Percentiles rank a stretch among this genome's conserved stretches.
Evolutionary conservation across 2,888 invertebrate species (phyloP).

Genomic region (Hofmannophila pseudospretella): DNA sequence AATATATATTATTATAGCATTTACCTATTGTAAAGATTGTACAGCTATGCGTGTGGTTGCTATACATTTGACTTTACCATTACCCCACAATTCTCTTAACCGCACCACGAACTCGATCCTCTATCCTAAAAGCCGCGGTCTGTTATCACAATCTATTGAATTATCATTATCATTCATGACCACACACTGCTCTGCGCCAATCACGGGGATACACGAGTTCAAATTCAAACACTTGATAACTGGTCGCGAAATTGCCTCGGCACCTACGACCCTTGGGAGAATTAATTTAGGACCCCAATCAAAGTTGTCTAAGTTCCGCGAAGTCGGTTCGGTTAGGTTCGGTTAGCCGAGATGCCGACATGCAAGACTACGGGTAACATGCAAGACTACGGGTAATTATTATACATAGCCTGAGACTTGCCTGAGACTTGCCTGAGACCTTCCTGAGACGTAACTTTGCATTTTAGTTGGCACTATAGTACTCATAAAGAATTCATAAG

Average conservation of each 20-base stretch:
- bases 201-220: slow-evolving; percentile 24
- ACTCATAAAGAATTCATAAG: too few species aligned
- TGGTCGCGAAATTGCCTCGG: slow-evolving; percentile 47
- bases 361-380: background rate
- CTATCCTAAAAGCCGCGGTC: slow-evolving; percentile 8
- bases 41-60: too few species aligned
- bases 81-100: too few species aligned
- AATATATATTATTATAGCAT: too few species aligned
- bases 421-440: too few species aligned
- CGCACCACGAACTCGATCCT: slow-evolving; percentile 6
- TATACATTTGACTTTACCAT: too few species aligned
- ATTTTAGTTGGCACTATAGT: too few species aligned
- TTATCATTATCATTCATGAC: slow-evolving; percentile 12
- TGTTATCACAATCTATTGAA: slow-evolving; percentile 11
- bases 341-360: slow-evolving; percentile 18
- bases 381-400: background rate
- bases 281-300: slow-evolving; percentile 61
- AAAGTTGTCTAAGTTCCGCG: slow-evolving; percentile 44
- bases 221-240: slow-evolving; percentile 42
- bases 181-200: slow-evolving; percentile 8
- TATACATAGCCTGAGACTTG: too few species aligned
- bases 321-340: too few species aligned
- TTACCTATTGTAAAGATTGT: too few species aligned
- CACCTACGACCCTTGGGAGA: slow-evolving; percentile 40
- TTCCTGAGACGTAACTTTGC: too few species aligned